Conservation (phyloP, 2,113 vertebrate species). For the Barbus barbus region DNA sequence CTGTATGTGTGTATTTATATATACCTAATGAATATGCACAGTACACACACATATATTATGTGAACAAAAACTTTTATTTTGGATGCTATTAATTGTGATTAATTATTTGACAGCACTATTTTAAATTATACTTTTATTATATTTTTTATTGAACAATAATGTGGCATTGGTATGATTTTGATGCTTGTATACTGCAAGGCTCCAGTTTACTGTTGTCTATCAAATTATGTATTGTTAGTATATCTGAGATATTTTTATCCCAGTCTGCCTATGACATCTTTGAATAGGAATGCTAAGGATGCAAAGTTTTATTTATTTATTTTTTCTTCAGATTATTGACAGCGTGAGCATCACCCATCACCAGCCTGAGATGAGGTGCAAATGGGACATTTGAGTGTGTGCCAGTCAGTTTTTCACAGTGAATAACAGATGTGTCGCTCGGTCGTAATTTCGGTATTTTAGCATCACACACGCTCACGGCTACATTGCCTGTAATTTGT, state of each 20-base stretch:
- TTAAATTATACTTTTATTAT: no score
- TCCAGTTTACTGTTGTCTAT: not conserved
- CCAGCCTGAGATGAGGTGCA: no score
- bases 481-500: slow-evolving; percentile 19
- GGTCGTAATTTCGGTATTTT: not conserved
- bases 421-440: slow-evolving; percentile 1
- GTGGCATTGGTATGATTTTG: not conserved
- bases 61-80: no score
- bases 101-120: no score
- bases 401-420: not conserved
- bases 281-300: not conserved
- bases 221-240: not conserved
- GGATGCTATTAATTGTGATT: no score
- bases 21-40: no score
- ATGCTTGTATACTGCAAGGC: not conserved
- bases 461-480: not conserved
- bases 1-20: no score
- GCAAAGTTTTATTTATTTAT: not conserved
- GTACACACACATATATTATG: no score
- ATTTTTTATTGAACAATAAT: no score
- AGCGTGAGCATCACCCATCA: not conserved
- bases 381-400: no score
- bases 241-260: not conserved
- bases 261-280: no score
- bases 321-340: not conserved